Evolutionary conservation across 2,888 invertebrate species (phyloP).

Genomic region (Dione vanillae): DNA sequence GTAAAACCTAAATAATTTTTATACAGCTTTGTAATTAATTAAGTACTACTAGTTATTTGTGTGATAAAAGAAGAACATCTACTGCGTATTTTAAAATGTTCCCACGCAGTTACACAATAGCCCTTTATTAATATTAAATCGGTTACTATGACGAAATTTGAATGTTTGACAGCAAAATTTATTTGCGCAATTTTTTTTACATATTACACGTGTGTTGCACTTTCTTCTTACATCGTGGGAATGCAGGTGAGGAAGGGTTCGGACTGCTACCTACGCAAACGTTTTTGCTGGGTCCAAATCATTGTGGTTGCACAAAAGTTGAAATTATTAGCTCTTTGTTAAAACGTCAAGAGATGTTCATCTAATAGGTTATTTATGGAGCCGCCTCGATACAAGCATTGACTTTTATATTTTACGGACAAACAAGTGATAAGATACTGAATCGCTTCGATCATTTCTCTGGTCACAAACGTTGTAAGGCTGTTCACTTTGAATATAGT

Average conservation of each 20-base stretch:
- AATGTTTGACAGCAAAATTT: conserved; percentile 76
- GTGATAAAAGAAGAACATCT: too few relatives aligned
- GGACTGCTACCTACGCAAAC: conserved; percentile 67
- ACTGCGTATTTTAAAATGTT: conserved; percentile 48
- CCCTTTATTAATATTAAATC: conserved; percentile 64
- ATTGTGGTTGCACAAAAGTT: conserved; percentile 80
- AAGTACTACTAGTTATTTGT: too few relatives aligned
- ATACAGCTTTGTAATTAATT: too few relatives aligned
- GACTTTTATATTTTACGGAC: conserved; percentile 46
- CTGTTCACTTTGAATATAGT: neutral
- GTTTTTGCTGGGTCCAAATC: conserved; percentile 64
- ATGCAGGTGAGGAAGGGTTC: conserved; percentile 83
- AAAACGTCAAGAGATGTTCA: conserved; percentile 77
- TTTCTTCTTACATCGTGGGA: conserved; percentile 80
- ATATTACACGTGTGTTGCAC: conserved; percentile 61
- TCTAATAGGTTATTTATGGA: conserved; percentile 83
- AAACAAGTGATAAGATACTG: conserved; percentile 19
- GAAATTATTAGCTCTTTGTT: conserved; percentile 72
- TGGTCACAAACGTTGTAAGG: neutral
- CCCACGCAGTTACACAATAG: conserved; percentile 64
- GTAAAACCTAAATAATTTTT: too few relatives aligned
- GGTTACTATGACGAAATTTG: conserved; percentile 69
- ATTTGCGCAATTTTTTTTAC: conserved; percentile 77
- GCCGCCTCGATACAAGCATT: conserved; percentile 63
- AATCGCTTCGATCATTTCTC: conserved; percentile 15